Evolutionary conservation across 2,888 invertebrate genomes (phyloP).

Genomic region (Hypsopygia costalis): DNA sequence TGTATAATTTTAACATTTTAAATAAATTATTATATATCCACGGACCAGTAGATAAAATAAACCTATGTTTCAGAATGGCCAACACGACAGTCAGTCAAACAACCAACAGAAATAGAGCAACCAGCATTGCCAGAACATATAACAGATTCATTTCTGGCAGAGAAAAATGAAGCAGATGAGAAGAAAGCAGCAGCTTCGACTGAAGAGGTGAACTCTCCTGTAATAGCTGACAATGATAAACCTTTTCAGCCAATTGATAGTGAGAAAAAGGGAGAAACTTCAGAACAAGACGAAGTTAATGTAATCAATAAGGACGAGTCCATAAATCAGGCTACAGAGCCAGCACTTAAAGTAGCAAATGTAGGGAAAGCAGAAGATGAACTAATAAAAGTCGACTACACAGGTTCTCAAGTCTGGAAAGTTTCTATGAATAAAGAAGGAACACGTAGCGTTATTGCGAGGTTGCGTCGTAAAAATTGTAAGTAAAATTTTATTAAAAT

Average conservation of each 20-base stretch:
- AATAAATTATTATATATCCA: too few species aligned
- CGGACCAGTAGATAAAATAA: not conserved
- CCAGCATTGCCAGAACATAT: not conserved
- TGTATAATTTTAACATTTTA: too few species aligned
- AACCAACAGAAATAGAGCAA: constrained; percentile 33
- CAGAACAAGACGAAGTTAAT: not conserved
- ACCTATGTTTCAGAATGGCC: constrained; percentile 23
- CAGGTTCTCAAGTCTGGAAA: constrained; percentile 89
- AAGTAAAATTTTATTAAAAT: constrained; percentile 24
- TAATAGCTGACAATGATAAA: constrained; percentile 14
- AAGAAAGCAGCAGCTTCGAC: constrained; percentile 19
- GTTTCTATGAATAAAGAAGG: constrained; percentile 76
- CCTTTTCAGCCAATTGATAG: not conserved
- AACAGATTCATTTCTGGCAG: constrained; percentile 18
- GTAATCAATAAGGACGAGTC: not conserved
- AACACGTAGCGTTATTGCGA: constrained; percentile 46
- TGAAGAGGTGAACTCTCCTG: constrained; percentile 23
- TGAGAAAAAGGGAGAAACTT: constrained; percentile 25
- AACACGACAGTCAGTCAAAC: constrained; percentile 52
- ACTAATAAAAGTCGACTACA: constrained; percentile 80
- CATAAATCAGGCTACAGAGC: not conserved
- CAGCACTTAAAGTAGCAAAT: not conserved
- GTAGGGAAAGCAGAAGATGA: not conserved
- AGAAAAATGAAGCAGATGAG: constrained; percentile 19
- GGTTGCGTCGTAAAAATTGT: constrained; percentile 61